Percentiles rank a stretch among this genome's conserved stretches.
Conservation (phyloP, 2,797 vertebrate genomes). For the Antennarius maculatus region DNA sequence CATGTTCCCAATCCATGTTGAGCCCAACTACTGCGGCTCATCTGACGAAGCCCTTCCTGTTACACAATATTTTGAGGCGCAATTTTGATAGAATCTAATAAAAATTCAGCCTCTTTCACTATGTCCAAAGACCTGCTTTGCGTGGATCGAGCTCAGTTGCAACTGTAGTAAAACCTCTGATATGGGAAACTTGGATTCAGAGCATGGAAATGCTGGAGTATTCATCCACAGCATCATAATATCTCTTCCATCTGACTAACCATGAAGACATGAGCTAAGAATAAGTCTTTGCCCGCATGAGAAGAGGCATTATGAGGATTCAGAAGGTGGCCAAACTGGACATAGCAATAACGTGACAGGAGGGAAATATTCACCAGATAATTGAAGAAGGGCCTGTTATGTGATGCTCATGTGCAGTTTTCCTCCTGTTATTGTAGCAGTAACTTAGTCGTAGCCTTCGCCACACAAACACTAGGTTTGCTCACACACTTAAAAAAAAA, state of each 20-base stretch:
- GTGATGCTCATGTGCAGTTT: slow-evolving; percentile 26
- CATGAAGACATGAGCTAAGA: slow-evolving; percentile 80
- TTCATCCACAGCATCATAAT: slow-evolving; percentile 65
- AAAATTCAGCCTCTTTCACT: slow-evolving; percentile 28
- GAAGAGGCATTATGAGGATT: slow-evolving; percentile 47
- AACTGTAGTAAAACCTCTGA: slow-evolving; percentile 33
- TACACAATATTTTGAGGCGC: slow-evolving; percentile 42
- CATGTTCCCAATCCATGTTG: slow-evolving; percentile 12
- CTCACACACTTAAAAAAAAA: slow-evolving; percentile 22
- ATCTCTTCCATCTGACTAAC: slow-evolving; percentile 60
- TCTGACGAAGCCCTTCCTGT: slow-evolving; percentile 25
- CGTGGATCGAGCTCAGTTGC: slow-evolving; percentile 14
- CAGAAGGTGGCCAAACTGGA: slow-evolving; percentile 48
- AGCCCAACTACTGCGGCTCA: slow-evolving; percentile 5
- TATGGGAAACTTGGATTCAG: slow-evolving; percentile 63
- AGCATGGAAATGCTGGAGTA: slow-evolving; percentile 47
- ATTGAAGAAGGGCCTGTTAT: slow-evolving; percentile 26
- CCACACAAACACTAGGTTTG: slow-evolving; percentile 23
- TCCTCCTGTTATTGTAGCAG: neutral
- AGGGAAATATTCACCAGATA: slow-evolving; percentile 44
- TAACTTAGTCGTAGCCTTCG: neutral
- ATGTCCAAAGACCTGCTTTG: slow-evolving; percentile 30
- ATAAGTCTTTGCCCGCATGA: slow-evolving; percentile 67
- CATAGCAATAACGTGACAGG: slow-evolving; percentile 20
- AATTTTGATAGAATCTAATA: slow-evolving; percentile 33